Base-by-base conservation (phyloP, 2,797 vertebrate genomes). In the Amblyopsis hoosieri region DNA sequence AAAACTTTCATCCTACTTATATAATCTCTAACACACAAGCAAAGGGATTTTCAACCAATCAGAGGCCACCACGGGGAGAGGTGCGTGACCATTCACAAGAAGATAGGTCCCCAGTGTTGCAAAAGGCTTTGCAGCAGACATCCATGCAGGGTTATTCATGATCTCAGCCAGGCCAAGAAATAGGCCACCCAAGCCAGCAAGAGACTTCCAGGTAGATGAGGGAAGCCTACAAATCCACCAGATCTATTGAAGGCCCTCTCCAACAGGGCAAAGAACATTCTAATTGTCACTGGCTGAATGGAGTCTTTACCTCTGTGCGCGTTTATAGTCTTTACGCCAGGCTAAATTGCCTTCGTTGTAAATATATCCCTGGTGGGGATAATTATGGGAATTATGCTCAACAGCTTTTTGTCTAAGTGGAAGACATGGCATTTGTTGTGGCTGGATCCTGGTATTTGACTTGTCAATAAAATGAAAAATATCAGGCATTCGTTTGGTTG, bases 381-480 rank as follows among this genome's bases (percentile, higher is more conserved):
- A 84, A 90, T 90, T 85, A 87, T 71, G 70, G 78, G 79, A 82
- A 83, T 86, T 79, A 84, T 64, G 47, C 78, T 78, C 75, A 60
- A 64, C 81, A 74, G 76, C 73, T 67, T 82, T 74, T 74, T 80
- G 72, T 82, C 67, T 62, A 79, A 80, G 79, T 68, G 58, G 74
- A 71, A 72, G 62, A 62, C 63, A 15, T 47, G 72, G 57, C 13
- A 33, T 72, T 78, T 65, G 67, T 73, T 77, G 75, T 64, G 69
- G 67, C 68, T 78, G 59, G 56, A 51, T 78, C 66, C 70, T 74
- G 78, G 69, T 57, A 45, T 81, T 85, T 46, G 60, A 54, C 63
- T 84, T 67, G 81, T 89, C 84, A 78, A 60, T 82, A 82, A 76
- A 74, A 87, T 86, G 85, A 84, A 75, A 75, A 77, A 85, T 86